These are phyloP conservation scores for Lumbricus terrestris DNA, from an alignment of 2,888 invertebrate genomes.

Conservation along the genomic window DNA sequence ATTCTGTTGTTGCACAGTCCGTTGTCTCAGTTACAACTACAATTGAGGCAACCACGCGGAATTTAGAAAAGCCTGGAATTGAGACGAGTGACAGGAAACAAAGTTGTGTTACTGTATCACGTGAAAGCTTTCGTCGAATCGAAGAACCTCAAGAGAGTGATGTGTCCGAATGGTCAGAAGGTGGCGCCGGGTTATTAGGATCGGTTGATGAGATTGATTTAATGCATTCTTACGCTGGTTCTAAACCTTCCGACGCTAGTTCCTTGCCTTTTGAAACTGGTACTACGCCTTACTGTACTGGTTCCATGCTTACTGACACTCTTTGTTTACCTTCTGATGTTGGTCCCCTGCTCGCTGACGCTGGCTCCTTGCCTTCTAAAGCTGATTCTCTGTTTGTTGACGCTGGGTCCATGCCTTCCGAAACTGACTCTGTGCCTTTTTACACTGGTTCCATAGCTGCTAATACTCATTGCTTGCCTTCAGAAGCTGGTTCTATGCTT, in stretches of 20 bases:
- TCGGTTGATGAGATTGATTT: not conserved
- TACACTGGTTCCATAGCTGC: not conserved
- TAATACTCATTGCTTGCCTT: not conserved
- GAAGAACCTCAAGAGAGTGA: not conserved
- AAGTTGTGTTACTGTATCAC: not conserved
- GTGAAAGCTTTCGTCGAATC: not conserved
- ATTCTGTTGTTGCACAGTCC: not conserved
- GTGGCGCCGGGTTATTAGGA: not conserved
- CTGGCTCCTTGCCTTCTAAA: not conserved
- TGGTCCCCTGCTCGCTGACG: not conserved
- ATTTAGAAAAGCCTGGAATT: not conserved
- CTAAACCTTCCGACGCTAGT: not conserved
- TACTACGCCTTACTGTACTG: not conserved
- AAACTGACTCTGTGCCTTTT: not conserved
- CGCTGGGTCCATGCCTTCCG: not conserved
- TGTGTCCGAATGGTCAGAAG: not conserved
- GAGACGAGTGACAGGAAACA: not conserved
- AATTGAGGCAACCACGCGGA: not conserved
- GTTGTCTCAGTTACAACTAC: not conserved
- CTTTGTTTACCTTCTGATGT: not conserved
- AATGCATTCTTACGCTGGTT: not conserved
- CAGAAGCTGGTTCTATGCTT: not conserved
- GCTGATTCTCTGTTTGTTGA: not conserved
- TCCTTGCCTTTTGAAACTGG: not conserved
- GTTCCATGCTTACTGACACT: not conserved